A percentile compares a stretch with the other conserved stretches of the same genome.
These are phyloP conservation scores for Parascotia fuliginaria DNA, from an alignment of 2,888 invertebrate genomes.

Conservation along the genomic window DNA sequence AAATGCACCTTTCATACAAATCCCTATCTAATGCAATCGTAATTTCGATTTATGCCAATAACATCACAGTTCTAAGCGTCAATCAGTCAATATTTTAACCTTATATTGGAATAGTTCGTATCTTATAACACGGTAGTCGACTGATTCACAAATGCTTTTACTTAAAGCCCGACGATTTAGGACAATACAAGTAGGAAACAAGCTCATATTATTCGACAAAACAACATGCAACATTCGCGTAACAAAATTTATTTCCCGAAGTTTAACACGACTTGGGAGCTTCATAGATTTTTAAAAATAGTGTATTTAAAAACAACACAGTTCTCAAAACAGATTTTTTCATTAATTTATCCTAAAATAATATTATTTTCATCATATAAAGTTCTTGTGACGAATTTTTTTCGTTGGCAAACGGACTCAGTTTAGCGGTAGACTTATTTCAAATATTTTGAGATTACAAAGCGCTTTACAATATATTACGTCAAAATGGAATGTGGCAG, in stretches of 20 bases:
- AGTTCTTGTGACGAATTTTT: background rate
- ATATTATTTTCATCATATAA: too few relatives aligned
- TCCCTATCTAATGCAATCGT: conserved; percentile 32
- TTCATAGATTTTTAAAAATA: conserved; percentile 29
- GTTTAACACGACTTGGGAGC: conserved; percentile 20
- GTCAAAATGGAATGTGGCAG: conserved; percentile 57
- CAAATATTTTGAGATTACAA: conserved; percentile 18
- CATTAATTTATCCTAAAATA: background rate
- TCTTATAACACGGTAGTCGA: background rate
- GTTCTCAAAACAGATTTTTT: background rate
- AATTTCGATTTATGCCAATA: conserved; percentile 25
- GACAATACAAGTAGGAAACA: conserved; percentile 23
- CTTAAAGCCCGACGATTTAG: background rate
- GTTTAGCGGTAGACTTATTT: conserved; percentile 11
- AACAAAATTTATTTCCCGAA: conserved; percentile 7
- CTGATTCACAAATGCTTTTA: background rate
- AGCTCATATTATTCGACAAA: background rate
- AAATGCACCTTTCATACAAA: conserved; percentile 21
- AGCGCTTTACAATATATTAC: conserved; percentile 22
- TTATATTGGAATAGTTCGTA: conserved; percentile 3
- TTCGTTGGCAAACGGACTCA: conserved; percentile 8
- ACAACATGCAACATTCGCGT: background rate
- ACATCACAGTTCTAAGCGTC: conserved; percentile 38
- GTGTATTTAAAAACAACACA: conserved; percentile 13
- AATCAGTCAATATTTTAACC: conserved; percentile 30